Evolutionary conservation across 2,888 invertebrate genomes (phyloP).

Genomic region (Chrysotoxum bicinctum): DNA sequence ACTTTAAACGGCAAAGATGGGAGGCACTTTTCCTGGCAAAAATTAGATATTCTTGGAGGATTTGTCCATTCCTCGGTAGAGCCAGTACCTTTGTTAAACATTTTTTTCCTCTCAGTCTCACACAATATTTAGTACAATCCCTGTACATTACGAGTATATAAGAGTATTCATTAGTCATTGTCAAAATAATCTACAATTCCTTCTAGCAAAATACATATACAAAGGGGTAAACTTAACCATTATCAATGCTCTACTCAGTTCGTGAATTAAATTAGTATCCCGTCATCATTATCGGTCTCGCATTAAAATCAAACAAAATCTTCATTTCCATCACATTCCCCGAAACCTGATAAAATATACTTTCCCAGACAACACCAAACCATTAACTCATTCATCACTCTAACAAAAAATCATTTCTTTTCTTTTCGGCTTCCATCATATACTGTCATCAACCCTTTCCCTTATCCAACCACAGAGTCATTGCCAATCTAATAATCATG

Average conservation of each 20-base stretch:
- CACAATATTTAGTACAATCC: no score
- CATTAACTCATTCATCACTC: slow-evolving; percentile 71
- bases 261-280: slow-evolving; percentile 49
- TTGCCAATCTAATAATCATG: slow-evolving; percentile 68
- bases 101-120: no score
- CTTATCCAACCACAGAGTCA: slow-evolving; percentile 57
- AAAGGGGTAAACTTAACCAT: background rate
- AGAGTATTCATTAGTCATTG: slow-evolving; percentile 40
- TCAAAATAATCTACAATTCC: slow-evolving; percentile 19
- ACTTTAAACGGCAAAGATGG: no score
- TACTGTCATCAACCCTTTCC: slow-evolving; percentile 42
- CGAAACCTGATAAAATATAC: slow-evolving; percentile 27
- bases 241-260: background rate
- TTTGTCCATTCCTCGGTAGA: no score
- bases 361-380: slow-evolving; percentile 54
- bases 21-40: no score
- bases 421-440: slow-evolving; percentile 34
- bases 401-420: slow-evolving; percentile 37
- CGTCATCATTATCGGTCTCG: slow-evolving; percentile 42
- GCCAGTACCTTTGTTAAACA: no score
- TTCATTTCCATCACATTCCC: slow-evolving; percentile 2
- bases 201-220: background rate
- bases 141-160: no score
- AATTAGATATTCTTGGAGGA: no score
- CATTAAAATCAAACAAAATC: slow-evolving; percentile 27